Conservation (phyloP, 92 coral and sea anemone genomes). For the Umimayanthus kanabou region DNA sequence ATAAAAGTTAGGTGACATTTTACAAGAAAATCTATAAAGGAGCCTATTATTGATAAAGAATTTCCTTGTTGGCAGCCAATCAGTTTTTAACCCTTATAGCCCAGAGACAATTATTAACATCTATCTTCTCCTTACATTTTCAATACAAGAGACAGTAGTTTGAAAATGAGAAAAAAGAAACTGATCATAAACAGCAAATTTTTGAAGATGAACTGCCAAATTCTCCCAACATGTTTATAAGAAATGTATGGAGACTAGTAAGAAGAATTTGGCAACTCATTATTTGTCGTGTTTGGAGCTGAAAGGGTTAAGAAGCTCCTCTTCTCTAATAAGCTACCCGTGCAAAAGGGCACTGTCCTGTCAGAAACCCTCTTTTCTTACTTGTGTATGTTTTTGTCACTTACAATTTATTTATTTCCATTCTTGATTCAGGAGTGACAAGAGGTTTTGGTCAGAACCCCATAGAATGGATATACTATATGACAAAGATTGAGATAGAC, state of each 20-base stretch:
- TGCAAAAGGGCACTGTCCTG: neutral
- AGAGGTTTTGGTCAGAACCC: constrained; percentile 58
- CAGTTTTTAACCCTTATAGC: constrained; percentile 7
- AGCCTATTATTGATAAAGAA: constrained; percentile 17
- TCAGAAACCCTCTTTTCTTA: constrained; percentile 4
- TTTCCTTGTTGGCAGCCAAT: constrained; percentile 24
- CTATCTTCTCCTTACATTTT: neutral
- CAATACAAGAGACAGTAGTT: neutral
- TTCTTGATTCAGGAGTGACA: constrained; percentile 29
- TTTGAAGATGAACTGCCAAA: constrained; percentile 3
- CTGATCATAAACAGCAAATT: neutral
- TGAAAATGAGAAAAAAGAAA: constrained; percentile 3
- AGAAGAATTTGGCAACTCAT: constrained; percentile 8
- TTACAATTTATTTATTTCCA: neutral
- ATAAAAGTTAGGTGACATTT: constrained; percentile 4
- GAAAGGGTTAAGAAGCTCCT: neutral
- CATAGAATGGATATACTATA: constrained; percentile 49
- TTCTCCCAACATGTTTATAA: constrained; percentile 11
- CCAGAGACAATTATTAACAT: neutral
- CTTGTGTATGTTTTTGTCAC: constrained; percentile 22
- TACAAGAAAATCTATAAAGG: neutral
- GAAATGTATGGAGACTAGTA: constrained; percentile 6
- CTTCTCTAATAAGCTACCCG: constrained; percentile 12
- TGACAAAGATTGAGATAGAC: constrained; percentile 53
- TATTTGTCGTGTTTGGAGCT: too few species aligned